These are phyloP conservation scores for Macrostomum cliftonense DNA, from an alignment of 2,888 invertebrate genomes.

Conservation along the genomic window DNA sequence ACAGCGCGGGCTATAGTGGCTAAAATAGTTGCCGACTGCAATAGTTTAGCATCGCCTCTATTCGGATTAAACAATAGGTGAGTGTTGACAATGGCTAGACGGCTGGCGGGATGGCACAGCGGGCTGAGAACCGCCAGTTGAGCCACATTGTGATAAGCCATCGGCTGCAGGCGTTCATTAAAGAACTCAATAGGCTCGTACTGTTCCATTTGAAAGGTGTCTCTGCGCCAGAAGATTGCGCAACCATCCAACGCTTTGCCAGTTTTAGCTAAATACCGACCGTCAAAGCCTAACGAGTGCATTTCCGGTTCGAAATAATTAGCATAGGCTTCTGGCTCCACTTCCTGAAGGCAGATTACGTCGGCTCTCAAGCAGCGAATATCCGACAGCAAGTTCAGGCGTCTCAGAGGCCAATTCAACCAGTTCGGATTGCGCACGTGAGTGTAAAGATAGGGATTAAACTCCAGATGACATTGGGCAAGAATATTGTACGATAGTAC, in stretches of 20 bases:
- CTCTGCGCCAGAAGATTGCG: conserved; percentile 59
- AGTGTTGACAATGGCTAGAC: conserved; percentile 65
- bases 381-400: conserved; percentile 44
- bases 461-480: conserved; percentile 58
- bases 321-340: background rate
- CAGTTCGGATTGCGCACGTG: conserved; percentile 42
- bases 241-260: conserved; percentile 60
- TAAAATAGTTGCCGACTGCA: conserved; percentile 63
- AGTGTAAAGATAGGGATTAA: conserved; percentile 54
- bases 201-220: conserved; percentile 50
- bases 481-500: conserved; percentile 70
- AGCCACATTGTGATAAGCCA: conserved; percentile 55
- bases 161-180: conserved; percentile 1
- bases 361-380: conserved; percentile 45
- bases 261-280: conserved; percentile 13
- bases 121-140: conserved; percentile 52
- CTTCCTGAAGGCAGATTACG: conserved; percentile 37
- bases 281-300: conserved; percentile 32
- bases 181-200: conserved; percentile 36
- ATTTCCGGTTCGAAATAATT: conserved; percentile 47
- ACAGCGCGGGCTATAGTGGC: conserved; percentile 61
- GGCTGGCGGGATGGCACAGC: background rate
- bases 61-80: conserved; percentile 79
- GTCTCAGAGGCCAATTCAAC: conserved; percentile 54
- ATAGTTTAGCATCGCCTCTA: conserved; percentile 68